Conservation (phyloP, 2,888 invertebrate species). For the Bembecia ichneumoniformis region DNA sequence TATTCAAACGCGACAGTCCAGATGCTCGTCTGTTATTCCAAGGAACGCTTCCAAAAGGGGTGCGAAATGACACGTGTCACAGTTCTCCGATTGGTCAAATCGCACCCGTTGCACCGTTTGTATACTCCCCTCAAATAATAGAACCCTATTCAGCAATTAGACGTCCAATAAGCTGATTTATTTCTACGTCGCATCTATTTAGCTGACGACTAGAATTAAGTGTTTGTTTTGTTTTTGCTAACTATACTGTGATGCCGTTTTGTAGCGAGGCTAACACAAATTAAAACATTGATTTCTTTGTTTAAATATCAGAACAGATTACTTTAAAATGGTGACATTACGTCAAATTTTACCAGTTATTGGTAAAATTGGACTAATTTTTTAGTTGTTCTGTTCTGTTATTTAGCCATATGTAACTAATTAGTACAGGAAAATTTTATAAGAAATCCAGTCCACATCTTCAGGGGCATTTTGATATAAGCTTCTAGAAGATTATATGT, state of each 20-base stretch:
- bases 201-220: not conserved
- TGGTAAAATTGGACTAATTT: too few species aligned
- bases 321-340: too few species aligned
- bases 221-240: not conserved
- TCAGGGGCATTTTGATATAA: too few species aligned
- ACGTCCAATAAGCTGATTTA: slow-evolving; percentile 38
- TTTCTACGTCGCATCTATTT: not conserved
- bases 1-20: slow-evolving; percentile 6
- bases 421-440: too few species aligned
- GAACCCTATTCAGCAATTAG: slow-evolving; percentile 34
- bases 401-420: too few species aligned
- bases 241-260: not conserved
- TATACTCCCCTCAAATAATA: slow-evolving; percentile 12
- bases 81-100: slow-evolving; percentile 55
- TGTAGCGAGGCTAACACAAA: too few species aligned
- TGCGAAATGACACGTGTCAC: slow-evolving; percentile 63
- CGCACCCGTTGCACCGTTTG: slow-evolving; percentile 20
- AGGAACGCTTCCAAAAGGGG: slow-evolving; percentile 60
- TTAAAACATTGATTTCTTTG: too few species aligned
- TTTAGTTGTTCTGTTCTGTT: too few species aligned
- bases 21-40: slow-evolving; percentile 43
- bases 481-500: too few species aligned
- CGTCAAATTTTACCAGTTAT: too few species aligned
- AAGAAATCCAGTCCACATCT: too few species aligned
- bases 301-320: too few species aligned